A percentile compares a stretch with the other conserved stretches of the same genome.
Conservation (phyloP, 2,797 vertebrate genomes). For the Poeciliopsis infans region DNA sequence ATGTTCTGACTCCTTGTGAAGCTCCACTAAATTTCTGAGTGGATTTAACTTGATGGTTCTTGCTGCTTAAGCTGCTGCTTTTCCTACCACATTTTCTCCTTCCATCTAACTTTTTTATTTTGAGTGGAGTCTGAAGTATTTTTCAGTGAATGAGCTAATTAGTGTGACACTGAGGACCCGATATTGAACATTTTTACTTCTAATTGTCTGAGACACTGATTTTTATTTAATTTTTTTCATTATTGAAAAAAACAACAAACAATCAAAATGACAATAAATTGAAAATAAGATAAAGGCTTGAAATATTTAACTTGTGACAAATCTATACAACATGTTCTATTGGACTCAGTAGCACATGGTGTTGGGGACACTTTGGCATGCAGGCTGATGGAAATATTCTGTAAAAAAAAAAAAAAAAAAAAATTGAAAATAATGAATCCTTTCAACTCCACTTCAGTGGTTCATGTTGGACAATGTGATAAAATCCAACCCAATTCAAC, state of each 20-base stretch:
- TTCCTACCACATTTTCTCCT: not conserved
- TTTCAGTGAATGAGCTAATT: not conserved
- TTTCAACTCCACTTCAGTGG: not conserved
- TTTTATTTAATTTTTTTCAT: not conserved
- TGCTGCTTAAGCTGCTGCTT: not conserved
- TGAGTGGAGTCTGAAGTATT: not conserved
- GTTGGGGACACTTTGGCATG: not conserved
- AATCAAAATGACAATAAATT: not conserved
- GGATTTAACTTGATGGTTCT: too few species aligned
- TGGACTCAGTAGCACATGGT: not conserved
- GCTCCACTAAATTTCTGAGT: too few species aligned
- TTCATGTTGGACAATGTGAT: not conserved
- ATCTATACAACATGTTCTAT: not conserved
- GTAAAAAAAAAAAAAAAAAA: too few species aligned
- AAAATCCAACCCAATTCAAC: not conserved
- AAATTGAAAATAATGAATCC: not conserved
- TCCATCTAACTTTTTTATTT: not conserved
- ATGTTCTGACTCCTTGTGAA: not conserved
- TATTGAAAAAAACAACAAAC: too few species aligned
- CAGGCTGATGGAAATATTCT: not conserved
- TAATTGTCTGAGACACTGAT: not conserved
- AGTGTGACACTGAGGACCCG: not conserved
- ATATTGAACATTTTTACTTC: not conserved
- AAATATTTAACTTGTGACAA: not conserved
- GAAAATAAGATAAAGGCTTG: not conserved